Conservation (phyloP, 2,888 invertebrate genomes). For the Epiblema foenella region DNA sequence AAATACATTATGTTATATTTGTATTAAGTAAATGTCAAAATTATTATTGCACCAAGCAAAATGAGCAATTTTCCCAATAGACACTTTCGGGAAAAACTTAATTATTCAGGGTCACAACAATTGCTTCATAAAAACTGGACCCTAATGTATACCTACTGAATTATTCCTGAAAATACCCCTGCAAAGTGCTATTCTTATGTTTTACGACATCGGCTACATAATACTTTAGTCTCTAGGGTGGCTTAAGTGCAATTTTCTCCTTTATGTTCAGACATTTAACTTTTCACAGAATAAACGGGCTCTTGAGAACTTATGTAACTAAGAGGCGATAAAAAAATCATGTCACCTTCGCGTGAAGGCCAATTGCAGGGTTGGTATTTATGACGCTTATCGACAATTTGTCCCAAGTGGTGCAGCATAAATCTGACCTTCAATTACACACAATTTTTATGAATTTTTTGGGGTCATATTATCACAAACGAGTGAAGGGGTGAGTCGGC, state of each 20-base stretch:
- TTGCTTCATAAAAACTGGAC: neutral
- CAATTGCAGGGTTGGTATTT: slow-evolving; percentile 9
- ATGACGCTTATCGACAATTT: neutral
- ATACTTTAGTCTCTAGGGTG: slow-evolving; percentile 27
- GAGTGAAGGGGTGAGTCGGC: neutral
- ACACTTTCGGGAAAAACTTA: neutral
- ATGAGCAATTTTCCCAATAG: neutral
- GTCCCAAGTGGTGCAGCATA: neutral
- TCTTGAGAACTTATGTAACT: slow-evolving; percentile 29
- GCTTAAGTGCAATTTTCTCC: slow-evolving; percentile 36
- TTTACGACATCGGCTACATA: slow-evolving; percentile 33
- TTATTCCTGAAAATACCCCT: slow-evolving; percentile 4
- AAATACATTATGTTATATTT: no score
- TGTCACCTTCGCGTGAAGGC: slow-evolving; percentile 37
- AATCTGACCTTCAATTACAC: neutral
- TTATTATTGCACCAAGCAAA: neutral
- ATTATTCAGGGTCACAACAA: slow-evolving; percentile 1
- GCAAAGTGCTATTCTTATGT: slow-evolving; percentile 7
- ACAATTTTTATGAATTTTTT: neutral
- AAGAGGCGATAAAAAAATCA: slow-evolving; percentile 29
- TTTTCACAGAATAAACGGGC: slow-evolving; percentile 26
- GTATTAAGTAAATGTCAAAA: no score
- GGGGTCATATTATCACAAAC: neutral
- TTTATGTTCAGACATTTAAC: slow-evolving; percentile 39
- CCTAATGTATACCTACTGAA: slow-evolving; percentile 10